phyloP scores from a whole-genome alignment of 2,888 invertebrate genomes.

The Pammene aurita region DNA sequence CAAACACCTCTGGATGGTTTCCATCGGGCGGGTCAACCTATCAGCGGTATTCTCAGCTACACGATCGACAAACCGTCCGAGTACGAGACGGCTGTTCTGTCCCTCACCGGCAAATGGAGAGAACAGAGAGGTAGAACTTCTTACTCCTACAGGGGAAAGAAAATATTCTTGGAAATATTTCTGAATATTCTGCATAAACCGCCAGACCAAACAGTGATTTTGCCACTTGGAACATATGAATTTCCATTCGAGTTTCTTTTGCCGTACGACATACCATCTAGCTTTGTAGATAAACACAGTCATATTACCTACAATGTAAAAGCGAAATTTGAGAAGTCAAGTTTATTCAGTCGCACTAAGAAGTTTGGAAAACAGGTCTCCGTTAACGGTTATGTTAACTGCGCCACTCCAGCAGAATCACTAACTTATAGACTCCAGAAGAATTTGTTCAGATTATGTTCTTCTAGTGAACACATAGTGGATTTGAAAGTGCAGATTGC shows the following conservation, averaged over 20 bases:
- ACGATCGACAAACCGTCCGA: conserved; percentile 51
- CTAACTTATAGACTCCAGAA: conserved; percentile 51
- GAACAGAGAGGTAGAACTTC: neutral
- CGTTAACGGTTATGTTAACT: conserved; percentile 49
- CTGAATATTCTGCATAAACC: conserved; percentile 8
- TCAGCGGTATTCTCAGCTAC: conserved; percentile 56
- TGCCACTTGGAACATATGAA: conserved; percentile 10
- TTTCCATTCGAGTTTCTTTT: conserved; percentile 13
- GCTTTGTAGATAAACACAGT: conserved; percentile 48
- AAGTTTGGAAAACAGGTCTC: conserved; percentile 52
- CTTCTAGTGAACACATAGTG: conserved; percentile 48
- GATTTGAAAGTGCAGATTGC: conserved; percentile 24
- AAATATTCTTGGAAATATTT: conserved; percentile 40
- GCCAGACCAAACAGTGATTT: neutral
- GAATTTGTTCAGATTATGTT: conserved; percentile 51
- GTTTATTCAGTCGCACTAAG: conserved; percentile 51
- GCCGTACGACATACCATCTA: conserved; percentile 50
- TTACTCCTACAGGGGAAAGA: conserved; percentile 26
- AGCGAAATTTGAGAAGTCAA: conserved; percentile 54
- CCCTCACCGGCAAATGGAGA: conserved; percentile 47
- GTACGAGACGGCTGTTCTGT: conserved; percentile 48
- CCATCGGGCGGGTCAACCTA: conserved; percentile 49
- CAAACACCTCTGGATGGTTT: conserved; percentile 49
- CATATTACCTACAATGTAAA: conserved; percentile 53
- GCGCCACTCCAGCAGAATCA: conserved; percentile 47